Evolutionary conservation across 1,140 invertebrate species (phyloP), one percentile per base, ranked within the genome.

Genomic region (Panulirus ornatus): DNA sequence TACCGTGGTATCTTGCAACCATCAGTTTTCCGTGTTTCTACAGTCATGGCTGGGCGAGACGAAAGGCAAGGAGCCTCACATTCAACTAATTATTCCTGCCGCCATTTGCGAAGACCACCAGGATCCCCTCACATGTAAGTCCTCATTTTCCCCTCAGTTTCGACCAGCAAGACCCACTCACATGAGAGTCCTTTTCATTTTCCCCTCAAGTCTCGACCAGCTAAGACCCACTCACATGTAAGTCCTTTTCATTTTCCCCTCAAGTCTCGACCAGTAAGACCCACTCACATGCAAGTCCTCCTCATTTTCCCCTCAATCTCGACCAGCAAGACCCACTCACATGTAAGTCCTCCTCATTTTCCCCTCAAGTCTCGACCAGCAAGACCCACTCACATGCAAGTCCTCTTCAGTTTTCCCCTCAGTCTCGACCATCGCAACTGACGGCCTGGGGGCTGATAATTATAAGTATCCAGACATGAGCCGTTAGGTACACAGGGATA

Each of bases 11-110:
- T n/a, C n/a, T n/a, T n/a, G n/a, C n/a, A n/a, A n/a, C n/a, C n/a
- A n/a, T n/a, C n/a, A n/a, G n/a, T 42, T 51, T 38, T 54, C 51
- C 71, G 34, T 51, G 0, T n/a, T 16, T 0, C 22, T 71, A 27
- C 87, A 89, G 87, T 83, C 87, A 1, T 89, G 87, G 87, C 79
- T 89, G 27, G 36, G 40, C 19, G 87, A 89, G 78, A 73, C 36
- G 42, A 89, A 83, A 22, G 87, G 87, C 16, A 83, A 82, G 36
- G 79, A 75, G 8, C 66, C 87, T 0, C 87, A 89, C 19, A 36
- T 83, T n/a, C 78, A 73, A n/a, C 78, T 89, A 44, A 89, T 11
- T 0, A 75, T 89, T 36, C 87, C 87, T 30, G 22, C 87, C 16
- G n/a, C 47, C 19, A 42, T n/a, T n/a, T n/a, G 14, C 8, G 22